Base-by-base conservation (phyloP, 2,888 invertebrate genomes). In the Dasypogon diadema region DNA sequence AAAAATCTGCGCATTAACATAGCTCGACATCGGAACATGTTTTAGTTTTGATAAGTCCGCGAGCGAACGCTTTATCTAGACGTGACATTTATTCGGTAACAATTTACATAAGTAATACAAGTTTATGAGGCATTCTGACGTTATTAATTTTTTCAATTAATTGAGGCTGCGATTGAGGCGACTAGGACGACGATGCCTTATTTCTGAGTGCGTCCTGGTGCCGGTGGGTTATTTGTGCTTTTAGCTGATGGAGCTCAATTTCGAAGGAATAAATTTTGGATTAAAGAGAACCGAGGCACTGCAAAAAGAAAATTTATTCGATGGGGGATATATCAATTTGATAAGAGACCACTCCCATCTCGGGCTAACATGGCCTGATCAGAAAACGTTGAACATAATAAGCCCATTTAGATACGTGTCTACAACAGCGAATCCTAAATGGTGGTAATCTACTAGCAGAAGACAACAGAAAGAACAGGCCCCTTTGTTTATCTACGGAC, bases 101-200 rank as follows among this genome's bases (percentile, higher is more conserved):
- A 46, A 74, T 74, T 74, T 58, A 74, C 74, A 74, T 74, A 46
- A 58, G 73, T 74, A 74, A 56, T 24, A 74, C 42, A 56, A 74
- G 73, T 74, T 74, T 74, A 74, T 58, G 22, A 42, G 14, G 51
- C n/a, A n/a, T 6, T 54, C 54, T 70, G 18, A 14, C 54, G 54
- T 70, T 70, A 54, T 70, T 70, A 70, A 70, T 70, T 70, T 70
- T 70, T 54, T 54, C 54, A 70, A 70, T 70, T 54, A 70, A 70
- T 70, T 70, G 54, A 30, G 54, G 30, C 14, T 34, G 14, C 22
- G 26, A 70, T 54, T 70, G 54, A 54, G 16, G 42, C 26, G 1
- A 6, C 18, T 21, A 3, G 26, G 26, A n/a, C 30, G 26, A 2
- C 5, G 16, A 8, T 2, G 21, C 6, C n/a, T 48, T n/a, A 48